phyloP scores from a whole-genome alignment of 1,140 invertebrate species.

The Drosophila sulfurigaster region DNA sequence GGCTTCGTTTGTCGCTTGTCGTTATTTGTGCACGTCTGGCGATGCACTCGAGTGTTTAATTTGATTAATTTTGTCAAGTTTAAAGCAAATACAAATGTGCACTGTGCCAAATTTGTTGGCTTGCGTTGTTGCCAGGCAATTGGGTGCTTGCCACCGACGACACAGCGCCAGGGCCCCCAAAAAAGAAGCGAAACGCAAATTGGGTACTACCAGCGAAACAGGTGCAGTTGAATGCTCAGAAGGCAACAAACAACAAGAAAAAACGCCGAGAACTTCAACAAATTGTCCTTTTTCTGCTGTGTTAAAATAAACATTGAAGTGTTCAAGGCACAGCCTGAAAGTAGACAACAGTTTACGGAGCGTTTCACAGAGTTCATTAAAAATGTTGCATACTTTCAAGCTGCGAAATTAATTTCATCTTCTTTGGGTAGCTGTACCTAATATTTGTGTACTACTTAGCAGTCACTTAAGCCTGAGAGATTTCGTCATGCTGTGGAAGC shows the following conservation, averaged over 20 bases:
- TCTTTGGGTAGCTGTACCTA: background rate
- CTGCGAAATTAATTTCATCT: slow-evolving; percentile 4
- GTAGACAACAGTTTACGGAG: slow-evolving; percentile 40
- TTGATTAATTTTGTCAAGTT: slow-evolving; percentile 83
- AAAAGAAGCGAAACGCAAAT: slow-evolving; percentile 48
- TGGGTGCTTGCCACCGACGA: slow-evolving; percentile 20
- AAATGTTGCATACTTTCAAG: slow-evolving; percentile 41
- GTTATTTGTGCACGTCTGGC: slow-evolving; percentile 82
- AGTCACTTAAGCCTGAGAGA: background rate
- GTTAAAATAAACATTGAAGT: slow-evolving; percentile 29
- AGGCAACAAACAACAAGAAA: background rate
- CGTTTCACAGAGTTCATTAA: slow-evolving; percentile 5
- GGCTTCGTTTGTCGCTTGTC: slow-evolving; percentile 43
- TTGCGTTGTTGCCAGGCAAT: slow-evolving; percentile 41
- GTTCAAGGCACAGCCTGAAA: slow-evolving; percentile 43
- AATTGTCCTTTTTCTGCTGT: slow-evolving; percentile 28
- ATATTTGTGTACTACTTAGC: background rate
- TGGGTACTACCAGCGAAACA: slow-evolving; percentile 45
- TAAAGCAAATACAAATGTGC: slow-evolving; percentile 80
- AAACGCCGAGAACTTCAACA: slow-evolving; percentile 13
- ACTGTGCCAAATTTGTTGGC: slow-evolving; percentile 75
- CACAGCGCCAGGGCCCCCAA: no score
- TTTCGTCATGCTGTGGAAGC: background rate
- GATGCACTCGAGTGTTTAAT: slow-evolving; percentile 81
- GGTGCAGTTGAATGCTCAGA: slow-evolving; percentile 32